Evolutionary conservation across 2,888 invertebrate genomes (phyloP), one percentile per base, ranked within the genome.

Genomic region (Tinea trinotella): DNA sequence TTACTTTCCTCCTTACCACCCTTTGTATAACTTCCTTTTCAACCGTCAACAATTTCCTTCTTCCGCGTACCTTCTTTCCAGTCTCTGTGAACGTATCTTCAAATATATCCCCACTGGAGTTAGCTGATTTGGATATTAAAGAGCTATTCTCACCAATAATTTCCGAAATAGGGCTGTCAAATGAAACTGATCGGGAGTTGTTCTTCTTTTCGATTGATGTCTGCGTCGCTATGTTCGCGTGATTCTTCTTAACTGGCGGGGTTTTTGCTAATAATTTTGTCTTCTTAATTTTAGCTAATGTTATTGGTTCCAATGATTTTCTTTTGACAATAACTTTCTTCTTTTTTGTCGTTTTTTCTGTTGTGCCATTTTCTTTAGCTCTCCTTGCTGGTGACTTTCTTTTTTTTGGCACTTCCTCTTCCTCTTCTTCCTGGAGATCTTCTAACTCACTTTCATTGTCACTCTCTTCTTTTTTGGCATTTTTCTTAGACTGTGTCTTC

Each of bases 91-190:
- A 76, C 0, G 87, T 82, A 58, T 87, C 85, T 0, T 85, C 86
- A 36, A 87, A 85, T 2, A 86, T 76, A 54, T 87, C 87, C 0
- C 67, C 71, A 52, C 86, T 85, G 0, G 79, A 72, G 56, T 83
- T 71, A 0, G 66, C 64, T 0, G 68, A 70, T 12, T 61, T 60
- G 9, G 60, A 60, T 9, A 57, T 57, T 54, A 62, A 64, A 3
- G 59, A 59, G 61, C 64, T 65, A 40, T 64, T 63, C 1, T 69
- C 71, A 0, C 69, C 74, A 1, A 82, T 72, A 10, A 79, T 58
- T 58, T 73, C 75, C 49, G 70, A 69, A 17, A 81, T 70, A 0
- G 84, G 82, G 46, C 80, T 81, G 54, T 83, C 76, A 48, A 82
- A 82, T 0, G 78, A 75, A 0, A 84, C 81, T 56, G 76, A 77